A percentile compares a stretch with the other conserved stretches of the same genome.
Evolutionary conservation across 2,797 vertebrate species (phyloP).

Genomic region (Enteromius anoplus): DNA sequence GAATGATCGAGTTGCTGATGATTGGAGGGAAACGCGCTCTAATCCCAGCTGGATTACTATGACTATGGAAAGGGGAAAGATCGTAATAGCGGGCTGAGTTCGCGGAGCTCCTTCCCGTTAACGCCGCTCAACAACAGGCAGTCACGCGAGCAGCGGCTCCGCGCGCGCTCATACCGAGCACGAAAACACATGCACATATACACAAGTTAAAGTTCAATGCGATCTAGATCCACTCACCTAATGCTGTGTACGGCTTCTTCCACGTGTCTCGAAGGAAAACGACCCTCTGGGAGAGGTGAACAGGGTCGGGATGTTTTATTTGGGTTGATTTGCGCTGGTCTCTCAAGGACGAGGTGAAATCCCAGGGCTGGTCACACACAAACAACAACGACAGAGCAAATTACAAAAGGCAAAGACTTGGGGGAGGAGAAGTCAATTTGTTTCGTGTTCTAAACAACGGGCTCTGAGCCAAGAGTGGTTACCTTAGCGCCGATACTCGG

Average conservation of each 20-base stretch:
- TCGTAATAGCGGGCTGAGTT: slow-evolving; percentile 28
- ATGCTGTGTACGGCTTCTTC: slow-evolving; percentile 48
- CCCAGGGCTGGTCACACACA: slow-evolving; percentile 79
- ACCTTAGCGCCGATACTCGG: slow-evolving; percentile 48
- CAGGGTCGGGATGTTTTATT: slow-evolving; percentile 57
- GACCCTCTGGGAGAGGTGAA: slow-evolving; percentile 49
- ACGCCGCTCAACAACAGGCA: slow-evolving; percentile 37
- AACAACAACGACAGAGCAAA: slow-evolving; percentile 78
- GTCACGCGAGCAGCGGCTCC: slow-evolving; percentile 37
- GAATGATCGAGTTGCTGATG: slow-evolving; percentile 45
- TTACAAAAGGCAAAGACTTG: slow-evolving; percentile 74
- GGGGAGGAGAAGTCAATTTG: slow-evolving; percentile 59
- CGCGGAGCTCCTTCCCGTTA: slow-evolving; percentile 21
- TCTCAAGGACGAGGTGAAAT: slow-evolving; percentile 83
- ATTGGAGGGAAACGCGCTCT: slow-evolving; percentile 53
- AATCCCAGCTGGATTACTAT: slow-evolving; percentile 58
- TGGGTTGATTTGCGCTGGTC: slow-evolving; percentile 60
- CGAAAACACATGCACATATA: slow-evolving; percentile 21
- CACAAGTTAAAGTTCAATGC: slow-evolving; percentile 45
- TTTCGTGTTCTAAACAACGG: slow-evolving; percentile 60
- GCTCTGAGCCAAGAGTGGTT: slow-evolving; percentile 46
- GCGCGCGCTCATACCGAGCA: slow-evolving; percentile 12
- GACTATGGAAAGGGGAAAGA: slow-evolving; percentile 45
- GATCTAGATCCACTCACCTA: slow-evolving; percentile 61
- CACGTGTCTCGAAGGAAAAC: slow-evolving; percentile 53